Conservation (phyloP, 1,140 invertebrate genomes). For the Heliconius congener region DNA sequence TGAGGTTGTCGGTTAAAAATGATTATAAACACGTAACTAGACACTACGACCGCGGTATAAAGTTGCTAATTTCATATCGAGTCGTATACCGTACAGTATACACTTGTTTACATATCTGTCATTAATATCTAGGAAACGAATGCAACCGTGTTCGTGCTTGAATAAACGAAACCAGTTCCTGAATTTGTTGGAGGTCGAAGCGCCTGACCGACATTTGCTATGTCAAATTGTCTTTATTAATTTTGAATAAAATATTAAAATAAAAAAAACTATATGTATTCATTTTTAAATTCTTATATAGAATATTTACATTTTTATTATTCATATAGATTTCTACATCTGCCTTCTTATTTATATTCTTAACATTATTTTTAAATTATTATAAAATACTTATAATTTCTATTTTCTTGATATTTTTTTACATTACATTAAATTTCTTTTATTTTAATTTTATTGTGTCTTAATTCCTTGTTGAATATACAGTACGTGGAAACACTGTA, state of each 20-base stretch:
- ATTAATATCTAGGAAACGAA: conserved; percentile 38
- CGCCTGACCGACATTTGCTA: conserved; percentile 11
- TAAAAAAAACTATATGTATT: too few relatives aligned
- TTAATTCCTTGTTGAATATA: neutral
- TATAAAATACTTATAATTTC: too few relatives aligned
- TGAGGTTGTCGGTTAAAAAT: conserved; percentile 35
- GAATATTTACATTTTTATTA: too few relatives aligned
- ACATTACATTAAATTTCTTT: neutral
- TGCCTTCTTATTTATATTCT: too few relatives aligned
- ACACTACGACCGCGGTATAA: conserved; percentile 23
- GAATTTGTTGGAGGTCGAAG: conserved; percentile 19
- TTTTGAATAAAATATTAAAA: neutral
- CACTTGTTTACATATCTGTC: conserved; percentile 31
- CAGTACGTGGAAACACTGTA: neutral
- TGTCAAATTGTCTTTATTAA: neutral
- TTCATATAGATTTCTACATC: too few relatives aligned
- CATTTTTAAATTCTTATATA: too few relatives aligned
- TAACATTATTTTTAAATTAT: too few relatives aligned
- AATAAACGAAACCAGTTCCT: conserved; percentile 30
- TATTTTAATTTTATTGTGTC: neutral
- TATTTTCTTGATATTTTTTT: too few relatives aligned
- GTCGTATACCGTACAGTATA: neutral
- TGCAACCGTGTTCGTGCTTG: conserved; percentile 24
- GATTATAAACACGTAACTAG: conserved; percentile 34
- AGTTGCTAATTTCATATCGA: conserved; percentile 31